These are phyloP conservation scores for Dendronephthya gigantea DNA, from an alignment of 64 coral and sea anemone genomes.

Conservation along the genomic window DNA sequence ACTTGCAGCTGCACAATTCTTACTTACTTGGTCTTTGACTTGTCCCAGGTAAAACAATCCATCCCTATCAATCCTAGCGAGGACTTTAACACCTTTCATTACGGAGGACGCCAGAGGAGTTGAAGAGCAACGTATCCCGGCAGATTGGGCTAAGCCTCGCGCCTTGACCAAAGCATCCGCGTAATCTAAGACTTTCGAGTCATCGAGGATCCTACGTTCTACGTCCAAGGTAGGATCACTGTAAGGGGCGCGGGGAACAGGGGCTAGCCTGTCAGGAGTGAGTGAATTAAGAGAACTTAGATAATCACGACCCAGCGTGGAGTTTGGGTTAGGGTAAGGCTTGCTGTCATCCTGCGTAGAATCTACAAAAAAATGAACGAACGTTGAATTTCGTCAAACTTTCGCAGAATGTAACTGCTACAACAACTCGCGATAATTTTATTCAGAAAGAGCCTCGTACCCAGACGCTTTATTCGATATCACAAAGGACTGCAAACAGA, in stretches of 20 bases:
- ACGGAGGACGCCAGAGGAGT: slow-evolving; percentile 81
- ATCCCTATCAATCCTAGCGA: slow-evolving; percentile 75
- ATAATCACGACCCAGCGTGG: not conserved
- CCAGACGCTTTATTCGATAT: no score
- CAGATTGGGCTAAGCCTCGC: slow-evolving; percentile 56
- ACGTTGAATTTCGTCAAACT: no score
- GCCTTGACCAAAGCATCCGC: slow-evolving; percentile 78
- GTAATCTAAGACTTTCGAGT: slow-evolving; percentile 74
- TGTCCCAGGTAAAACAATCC: slow-evolving; percentile 72
- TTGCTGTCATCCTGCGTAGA: no score
- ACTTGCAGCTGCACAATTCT: not conserved
- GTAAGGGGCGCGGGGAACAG: slow-evolving; percentile 55
- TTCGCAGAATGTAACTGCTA: no score
- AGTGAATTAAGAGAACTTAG: not conserved
- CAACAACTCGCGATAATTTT: no score
- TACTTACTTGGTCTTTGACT: slow-evolving; percentile 65
- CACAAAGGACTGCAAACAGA: no score
- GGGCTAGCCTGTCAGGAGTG: slow-evolving; percentile 44
- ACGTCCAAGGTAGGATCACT: slow-evolving; percentile 54
- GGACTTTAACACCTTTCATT: slow-evolving; percentile 68
- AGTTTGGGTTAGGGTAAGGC: not conserved
- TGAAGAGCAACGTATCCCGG: slow-evolving; percentile 16
- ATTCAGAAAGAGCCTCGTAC: no score
- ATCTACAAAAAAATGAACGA: no score
- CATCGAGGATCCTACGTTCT: slow-evolving; percentile 40